phyloP scores from a whole-genome alignment of 2,888 invertebrate genomes.

The Venusia cambrica region DNA sequence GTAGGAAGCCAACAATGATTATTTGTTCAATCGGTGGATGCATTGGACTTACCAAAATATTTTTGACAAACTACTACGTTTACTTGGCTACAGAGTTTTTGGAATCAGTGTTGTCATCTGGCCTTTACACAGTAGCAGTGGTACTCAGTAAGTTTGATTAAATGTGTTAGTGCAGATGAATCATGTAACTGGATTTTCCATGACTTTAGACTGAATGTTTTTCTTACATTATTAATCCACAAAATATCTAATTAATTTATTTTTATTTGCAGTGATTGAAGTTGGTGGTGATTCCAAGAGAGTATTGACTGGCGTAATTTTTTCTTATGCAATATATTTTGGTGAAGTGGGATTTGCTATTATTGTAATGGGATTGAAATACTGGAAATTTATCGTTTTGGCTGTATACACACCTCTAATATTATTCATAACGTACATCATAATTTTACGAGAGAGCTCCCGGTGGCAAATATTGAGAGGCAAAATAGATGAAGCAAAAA shows the following conservation, averaged over 20 bases:
- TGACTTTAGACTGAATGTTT: no score
- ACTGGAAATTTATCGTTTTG: conserved; percentile 58
- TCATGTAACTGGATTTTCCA: no score
- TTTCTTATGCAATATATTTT: conserved; percentile 57
- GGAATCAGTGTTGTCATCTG: conserved; percentile 58
- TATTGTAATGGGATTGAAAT: conserved; percentile 52
- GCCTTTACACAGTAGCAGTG: conserved; percentile 60
- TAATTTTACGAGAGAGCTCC: conserved; percentile 55
- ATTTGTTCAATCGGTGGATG: conserved; percentile 55
- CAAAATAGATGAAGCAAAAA: conserved; percentile 49
- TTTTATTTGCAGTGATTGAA: conserved; percentile 59
- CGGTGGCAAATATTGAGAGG: conserved; percentile 63
- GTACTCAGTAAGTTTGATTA: conserved; percentile 52
- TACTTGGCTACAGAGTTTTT: conserved; percentile 57
- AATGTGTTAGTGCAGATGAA: no score
- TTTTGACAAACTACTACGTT: conserved; percentile 48
- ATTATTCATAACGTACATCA: conserved; percentile 45
- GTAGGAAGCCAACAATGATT: conserved; percentile 59
- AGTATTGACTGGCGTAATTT: conserved; percentile 57
- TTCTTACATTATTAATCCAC: no score
- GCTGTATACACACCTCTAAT: conserved; percentile 52
- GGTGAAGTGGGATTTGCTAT: conserved; percentile 61
- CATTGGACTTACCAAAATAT: conserved; percentile 56
- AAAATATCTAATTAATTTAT: background rate
- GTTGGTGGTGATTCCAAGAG: conserved; percentile 61